Conservation (phyloP, 2,113 vertebrate genomes). For the Ia io region DNA sequence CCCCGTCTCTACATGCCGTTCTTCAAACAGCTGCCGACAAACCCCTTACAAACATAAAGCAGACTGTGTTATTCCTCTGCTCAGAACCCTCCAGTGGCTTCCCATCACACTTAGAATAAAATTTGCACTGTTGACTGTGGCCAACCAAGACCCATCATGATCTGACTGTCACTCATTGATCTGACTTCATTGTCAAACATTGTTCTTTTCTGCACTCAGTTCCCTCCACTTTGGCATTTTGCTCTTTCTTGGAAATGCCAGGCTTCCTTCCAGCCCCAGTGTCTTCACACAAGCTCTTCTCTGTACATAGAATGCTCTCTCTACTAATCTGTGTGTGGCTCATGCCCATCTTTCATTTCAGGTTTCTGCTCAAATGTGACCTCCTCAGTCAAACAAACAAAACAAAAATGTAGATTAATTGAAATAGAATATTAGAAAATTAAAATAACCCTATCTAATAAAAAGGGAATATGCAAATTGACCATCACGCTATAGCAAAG, state of each 20-base stretch:
- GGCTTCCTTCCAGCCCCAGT: neutral
- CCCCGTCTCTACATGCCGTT: neutral
- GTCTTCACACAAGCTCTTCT: neutral
- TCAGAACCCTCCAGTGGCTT: neutral
- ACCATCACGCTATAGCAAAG: too few relatives aligned
- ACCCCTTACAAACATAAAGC: neutral
- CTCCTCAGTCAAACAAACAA: neutral
- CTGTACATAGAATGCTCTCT: neutral
- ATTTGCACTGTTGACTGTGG: neutral
- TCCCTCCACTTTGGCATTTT: neutral
- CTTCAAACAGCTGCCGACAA: neutral
- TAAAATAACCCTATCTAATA: neutral
- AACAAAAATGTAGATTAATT: neutral
- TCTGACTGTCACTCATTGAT: neutral
- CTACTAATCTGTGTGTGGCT: neutral
- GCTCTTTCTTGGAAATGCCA: neutral
- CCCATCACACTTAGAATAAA: neutral
- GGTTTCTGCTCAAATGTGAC: neutral
- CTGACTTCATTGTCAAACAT: neutral
- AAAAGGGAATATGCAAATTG: too few relatives aligned
- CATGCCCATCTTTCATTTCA: neutral
- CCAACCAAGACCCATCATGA: neutral
- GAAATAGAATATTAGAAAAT: neutral
- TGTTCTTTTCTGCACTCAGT: neutral
- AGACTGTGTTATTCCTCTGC: neutral